phyloP scores from a whole-genome alignment of 1,140 invertebrate genomes.

The Drosophila obscura region DNA sequence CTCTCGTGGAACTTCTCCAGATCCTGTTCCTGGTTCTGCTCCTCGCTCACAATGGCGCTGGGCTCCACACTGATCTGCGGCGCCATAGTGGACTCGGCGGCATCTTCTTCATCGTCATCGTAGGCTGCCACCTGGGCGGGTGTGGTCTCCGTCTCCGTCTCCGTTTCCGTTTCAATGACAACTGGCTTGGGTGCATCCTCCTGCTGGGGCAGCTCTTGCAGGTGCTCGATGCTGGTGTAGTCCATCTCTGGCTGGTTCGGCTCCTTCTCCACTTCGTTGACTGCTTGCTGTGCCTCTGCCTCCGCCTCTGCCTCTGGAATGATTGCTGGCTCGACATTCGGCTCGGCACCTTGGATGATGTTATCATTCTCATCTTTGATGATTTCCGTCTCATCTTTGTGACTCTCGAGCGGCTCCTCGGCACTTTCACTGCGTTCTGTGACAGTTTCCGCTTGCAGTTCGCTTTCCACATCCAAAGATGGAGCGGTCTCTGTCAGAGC shows the following conservation, averaged over 20 bases:
- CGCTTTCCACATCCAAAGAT: not conserved
- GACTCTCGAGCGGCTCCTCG: conserved; percentile 8
- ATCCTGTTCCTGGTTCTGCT: conserved; percentile 34
- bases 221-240: conserved; percentile 49
- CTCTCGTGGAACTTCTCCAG: conserved; percentile 75
- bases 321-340: conserved; percentile 51
- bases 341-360: conserved; percentile 76
- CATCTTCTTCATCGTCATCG: not conserved
- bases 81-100: conserved; percentile 25
- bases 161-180: not conserved
- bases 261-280: conserved; percentile 14
- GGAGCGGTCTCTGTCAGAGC: conserved; percentile 13
- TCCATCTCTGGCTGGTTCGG: conserved; percentile 31
- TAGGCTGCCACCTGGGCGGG: conserved; percentile 18
- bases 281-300: not conserved
- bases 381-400: conserved; percentile 40
- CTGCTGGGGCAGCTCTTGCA: conserved; percentile 21
- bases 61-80: conserved; percentile 38
- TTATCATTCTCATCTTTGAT: conserved; percentile 73
- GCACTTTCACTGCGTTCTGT: conserved; percentile 62
- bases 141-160: conserved; percentile 12
- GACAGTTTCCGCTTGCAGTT: conserved; percentile 22
- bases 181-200: not conserved
- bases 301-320: conserved; percentile 25
- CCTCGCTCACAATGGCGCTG: conserved; percentile 63